Conservation (phyloP, 2,888 invertebrate species). For the Sminthurides aquaticus region DNA sequence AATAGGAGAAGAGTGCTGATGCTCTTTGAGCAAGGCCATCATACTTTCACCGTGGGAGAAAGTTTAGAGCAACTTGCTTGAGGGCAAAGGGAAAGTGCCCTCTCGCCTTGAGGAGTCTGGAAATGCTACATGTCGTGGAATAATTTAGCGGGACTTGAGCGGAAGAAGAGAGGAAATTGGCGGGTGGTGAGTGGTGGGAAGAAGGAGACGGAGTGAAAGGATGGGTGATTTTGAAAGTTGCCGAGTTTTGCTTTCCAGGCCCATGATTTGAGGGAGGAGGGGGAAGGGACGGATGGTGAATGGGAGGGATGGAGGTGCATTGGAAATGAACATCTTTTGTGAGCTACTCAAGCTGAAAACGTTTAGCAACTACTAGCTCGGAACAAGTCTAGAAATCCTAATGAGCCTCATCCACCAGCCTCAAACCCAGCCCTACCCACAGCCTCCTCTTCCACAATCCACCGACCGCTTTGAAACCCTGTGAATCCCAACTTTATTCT, state of each 20-base stretch:
- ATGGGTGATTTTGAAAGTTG: background rate
- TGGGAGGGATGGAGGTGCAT: background rate
- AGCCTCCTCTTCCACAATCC: background rate
- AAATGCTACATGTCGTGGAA: no score
- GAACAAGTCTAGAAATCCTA: conserved; percentile 14
- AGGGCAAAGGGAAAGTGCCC: no score
- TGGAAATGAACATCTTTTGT: conserved; percentile 10
- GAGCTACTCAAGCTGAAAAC: conserved; percentile 13
- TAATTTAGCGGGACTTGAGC: background rate
- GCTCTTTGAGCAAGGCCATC: no score
- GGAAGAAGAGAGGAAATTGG: background rate
- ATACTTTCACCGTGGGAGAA: no score
- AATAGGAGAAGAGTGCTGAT: no score
- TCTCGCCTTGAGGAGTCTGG: no score
- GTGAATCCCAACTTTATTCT: background rate
- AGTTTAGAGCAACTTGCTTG: no score
- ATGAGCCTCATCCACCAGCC: conserved; percentile 5
- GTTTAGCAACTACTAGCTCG: conserved; percentile 12
- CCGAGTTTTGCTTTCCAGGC: background rate
- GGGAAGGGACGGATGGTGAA: background rate
- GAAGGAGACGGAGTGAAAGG: background rate
- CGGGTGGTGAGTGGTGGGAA: background rate
- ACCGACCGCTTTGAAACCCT: no score
- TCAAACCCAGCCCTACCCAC: background rate
- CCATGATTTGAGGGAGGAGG: background rate